phyloP scores from a whole-genome alignment of 2,888 invertebrate genomes.

The Chouioia cunea region DNA sequence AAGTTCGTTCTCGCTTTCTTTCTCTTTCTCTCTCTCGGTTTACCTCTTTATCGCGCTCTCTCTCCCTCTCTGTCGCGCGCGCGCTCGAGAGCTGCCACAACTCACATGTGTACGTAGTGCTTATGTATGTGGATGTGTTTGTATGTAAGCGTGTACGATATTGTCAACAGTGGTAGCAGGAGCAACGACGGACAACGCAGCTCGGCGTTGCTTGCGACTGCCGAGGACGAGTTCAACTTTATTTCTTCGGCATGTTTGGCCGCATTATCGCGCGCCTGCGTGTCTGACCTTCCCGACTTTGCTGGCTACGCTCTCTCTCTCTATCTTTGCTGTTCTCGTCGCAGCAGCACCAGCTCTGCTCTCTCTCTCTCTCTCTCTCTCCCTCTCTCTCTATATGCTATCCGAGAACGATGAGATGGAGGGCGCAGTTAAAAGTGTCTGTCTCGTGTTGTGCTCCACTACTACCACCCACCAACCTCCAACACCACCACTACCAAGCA shows the following conservation, averaged over 20 bases:
- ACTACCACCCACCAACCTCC: background rate
- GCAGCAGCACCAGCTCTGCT: background rate
- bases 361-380: slow-evolving; percentile 24
- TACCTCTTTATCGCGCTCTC: background rate
- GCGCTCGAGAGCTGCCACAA: slow-evolving; percentile 2
- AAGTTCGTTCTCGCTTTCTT: slow-evolving; percentile 22
- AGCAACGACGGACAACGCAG: too few relatives aligned
- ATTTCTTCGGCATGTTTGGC: background rate
- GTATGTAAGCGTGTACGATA: too few relatives aligned
- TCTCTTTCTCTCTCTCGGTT: slow-evolving; percentile 14
- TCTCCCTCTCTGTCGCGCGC: slow-evolving; percentile 19
- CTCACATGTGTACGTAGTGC: background rate
- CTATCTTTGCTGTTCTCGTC: background rate
- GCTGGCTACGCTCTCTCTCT: slow-evolving; percentile 20
- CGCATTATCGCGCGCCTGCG: slow-evolving; percentile 30
- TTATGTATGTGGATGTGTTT: background rate
- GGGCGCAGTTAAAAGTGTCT: too few relatives aligned
- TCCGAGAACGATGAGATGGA: background rate
- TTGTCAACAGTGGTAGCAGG: too few relatives aligned
- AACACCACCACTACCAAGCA: background rate
- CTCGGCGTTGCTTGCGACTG: too few relatives aligned
- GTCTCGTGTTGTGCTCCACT: background rate
- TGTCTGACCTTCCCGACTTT: background rate
- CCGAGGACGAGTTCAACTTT: too few relatives aligned
- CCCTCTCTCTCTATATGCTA: slow-evolving; percentile 5